A percentile compares a stretch with the other conserved stretches of the same genome.
phyloP scores from a whole-genome alignment of 2,113 vertebrate genomes.

The Seriola dumerili region DNA sequence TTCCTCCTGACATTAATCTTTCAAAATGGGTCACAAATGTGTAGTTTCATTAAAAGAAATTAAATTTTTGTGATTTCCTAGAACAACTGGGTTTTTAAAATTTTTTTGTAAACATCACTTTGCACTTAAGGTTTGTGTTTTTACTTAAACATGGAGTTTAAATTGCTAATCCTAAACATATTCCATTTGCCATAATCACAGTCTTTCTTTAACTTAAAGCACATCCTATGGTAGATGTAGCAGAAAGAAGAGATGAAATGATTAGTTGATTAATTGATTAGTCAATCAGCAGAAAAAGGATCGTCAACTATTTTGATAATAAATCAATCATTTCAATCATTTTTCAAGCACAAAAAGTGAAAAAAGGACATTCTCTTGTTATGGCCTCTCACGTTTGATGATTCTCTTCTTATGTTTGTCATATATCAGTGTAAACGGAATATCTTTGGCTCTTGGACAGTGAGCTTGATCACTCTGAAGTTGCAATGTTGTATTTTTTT shows the following conservation, averaged over 20 bases:
- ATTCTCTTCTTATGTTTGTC: background rate
- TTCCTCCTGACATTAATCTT: conserved; percentile 16
- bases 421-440: background rate
- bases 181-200: background rate
- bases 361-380: too few species aligned
- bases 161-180: background rate
- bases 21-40: background rate
- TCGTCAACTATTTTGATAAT: too few species aligned
- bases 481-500: background rate
- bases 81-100: conserved; percentile 11
- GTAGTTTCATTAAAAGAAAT: background rate
- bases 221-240: background rate
- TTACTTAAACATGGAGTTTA: background rate
- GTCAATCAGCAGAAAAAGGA: too few species aligned
- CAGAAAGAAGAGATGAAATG: background rate
- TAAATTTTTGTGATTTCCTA: background rate
- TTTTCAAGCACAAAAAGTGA: too few species aligned
- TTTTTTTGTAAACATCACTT: conserved; percentile 17
- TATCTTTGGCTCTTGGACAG: too few species aligned
- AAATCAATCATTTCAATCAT: too few species aligned
- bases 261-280: background rate
- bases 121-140: background rate
- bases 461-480: background rate
- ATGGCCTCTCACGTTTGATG: background rate
- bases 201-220: background rate